Evolutionary conservation across 2,888 invertebrate species (phyloP).

Genomic region (Lasioglossum villosulum): DNA sequence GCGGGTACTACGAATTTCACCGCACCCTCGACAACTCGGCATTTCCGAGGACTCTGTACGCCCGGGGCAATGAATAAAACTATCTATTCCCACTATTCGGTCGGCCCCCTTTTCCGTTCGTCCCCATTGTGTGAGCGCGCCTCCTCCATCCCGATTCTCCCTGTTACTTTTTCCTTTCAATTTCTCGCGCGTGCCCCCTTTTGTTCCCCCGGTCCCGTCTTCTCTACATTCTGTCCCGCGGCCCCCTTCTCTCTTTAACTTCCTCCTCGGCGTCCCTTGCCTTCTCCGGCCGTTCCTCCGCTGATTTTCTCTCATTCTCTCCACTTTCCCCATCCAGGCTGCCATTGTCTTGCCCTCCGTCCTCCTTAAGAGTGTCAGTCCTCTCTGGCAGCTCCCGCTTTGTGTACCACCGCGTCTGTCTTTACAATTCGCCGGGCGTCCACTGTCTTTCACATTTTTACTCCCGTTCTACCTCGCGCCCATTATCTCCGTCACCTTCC

Average conservation of each 20-base stretch:
- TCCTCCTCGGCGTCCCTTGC: neutral
- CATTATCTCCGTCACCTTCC: constrained; percentile 55
- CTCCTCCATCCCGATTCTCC: neutral
- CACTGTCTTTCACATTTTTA: constrained; percentile 64
- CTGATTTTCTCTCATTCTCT: constrained; percentile 3
- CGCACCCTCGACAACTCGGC: constrained; percentile 14
- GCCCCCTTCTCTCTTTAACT: constrained; percentile 19
- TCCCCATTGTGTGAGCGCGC: neutral
- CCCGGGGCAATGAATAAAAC: constrained; percentile 57
- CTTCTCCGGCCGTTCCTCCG: neutral
- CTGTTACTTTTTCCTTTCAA: constrained; percentile 24
- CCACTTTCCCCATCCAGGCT: constrained; percentile 8
- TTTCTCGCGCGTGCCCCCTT: constrained; percentile 49
- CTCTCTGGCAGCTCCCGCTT: constrained; percentile 47
- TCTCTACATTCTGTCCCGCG: constrained; percentile 36
- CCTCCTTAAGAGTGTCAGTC: constrained; percentile 60
- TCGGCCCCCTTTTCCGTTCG: neutral
- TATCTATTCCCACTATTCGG: constrained; percentile 26
- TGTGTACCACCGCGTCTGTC: constrained; percentile 58
- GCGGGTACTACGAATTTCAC: constrained; percentile 2
- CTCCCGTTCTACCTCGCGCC: constrained; percentile 43
- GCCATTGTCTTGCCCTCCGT: constrained; percentile 58
- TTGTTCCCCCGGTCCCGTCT: constrained; percentile 23
- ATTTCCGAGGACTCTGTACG: constrained; percentile 26
- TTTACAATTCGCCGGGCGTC: constrained; percentile 59